phyloP scores from a whole-genome alignment of 2,797 vertebrate genomes.

The Chrosomus eos region DNA sequence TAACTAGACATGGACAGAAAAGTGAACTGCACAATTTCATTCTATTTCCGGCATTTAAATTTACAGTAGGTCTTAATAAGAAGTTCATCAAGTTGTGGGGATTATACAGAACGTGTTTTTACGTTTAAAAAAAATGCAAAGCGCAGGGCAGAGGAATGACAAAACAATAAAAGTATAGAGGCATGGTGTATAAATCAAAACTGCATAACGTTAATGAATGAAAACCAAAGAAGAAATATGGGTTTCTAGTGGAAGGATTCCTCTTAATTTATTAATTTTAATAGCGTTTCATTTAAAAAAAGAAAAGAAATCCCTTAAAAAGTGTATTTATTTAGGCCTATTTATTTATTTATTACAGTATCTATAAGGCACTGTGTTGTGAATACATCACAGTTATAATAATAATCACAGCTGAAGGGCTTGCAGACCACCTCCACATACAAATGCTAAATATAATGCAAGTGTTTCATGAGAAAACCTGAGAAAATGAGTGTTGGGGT shows the following conservation, averaged over 20 bases:
- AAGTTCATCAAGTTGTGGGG: too few relatives aligned
- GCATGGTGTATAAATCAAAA: background rate
- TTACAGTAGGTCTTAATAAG: too few relatives aligned
- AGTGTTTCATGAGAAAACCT: background rate
- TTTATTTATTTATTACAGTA: too few relatives aligned
- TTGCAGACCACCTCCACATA: background rate
- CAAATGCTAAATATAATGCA: background rate
- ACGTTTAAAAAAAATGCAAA: too few relatives aligned
- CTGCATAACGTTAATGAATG: background rate
- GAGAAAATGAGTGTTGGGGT: slow-evolving; percentile 3
- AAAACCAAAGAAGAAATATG: background rate
- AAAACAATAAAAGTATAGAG: too few relatives aligned
- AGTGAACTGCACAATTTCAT: background rate
- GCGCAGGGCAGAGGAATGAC: too few relatives aligned
- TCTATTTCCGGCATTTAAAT: background rate
- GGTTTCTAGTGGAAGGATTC: too few relatives aligned
- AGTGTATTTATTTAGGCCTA: too few relatives aligned
- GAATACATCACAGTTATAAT: background rate
- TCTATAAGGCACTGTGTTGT: background rate
- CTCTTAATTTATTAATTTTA: too few relatives aligned
- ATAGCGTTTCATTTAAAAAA: too few relatives aligned
- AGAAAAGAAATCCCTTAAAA: too few relatives aligned
- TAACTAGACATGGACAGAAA: background rate
- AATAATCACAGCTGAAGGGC: background rate
- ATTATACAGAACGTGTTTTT: too few relatives aligned